Conservation (phyloP, 1,140 invertebrate genomes). For the Brevipalpus yothersi region DNA sequence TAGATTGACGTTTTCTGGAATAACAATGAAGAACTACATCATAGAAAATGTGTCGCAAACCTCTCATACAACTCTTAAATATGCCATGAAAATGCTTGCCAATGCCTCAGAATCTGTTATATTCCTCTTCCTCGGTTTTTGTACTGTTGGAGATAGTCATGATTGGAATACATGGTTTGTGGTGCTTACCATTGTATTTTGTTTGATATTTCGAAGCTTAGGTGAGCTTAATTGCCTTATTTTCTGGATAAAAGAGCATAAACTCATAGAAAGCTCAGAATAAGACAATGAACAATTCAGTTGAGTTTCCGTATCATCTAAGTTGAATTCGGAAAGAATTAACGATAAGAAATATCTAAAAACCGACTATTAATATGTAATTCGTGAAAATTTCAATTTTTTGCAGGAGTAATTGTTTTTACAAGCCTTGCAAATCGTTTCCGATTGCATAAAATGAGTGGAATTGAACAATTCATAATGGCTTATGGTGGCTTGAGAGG, state of each 20-base stretch:
- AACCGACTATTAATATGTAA: no score
- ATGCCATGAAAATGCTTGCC: constrained; percentile 93
- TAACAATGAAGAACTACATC: constrained; percentile 97
- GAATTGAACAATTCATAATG: constrained; percentile 97
- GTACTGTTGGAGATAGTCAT: constrained; percentile 77
- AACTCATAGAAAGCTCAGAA: background rate
- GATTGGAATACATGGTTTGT: constrained; percentile 91
- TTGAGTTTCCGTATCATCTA: no score
- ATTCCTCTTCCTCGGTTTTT: constrained; percentile 95
- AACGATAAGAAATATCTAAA: no score
- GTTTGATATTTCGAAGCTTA: constrained; percentile 68
- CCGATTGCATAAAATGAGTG: constrained; percentile 63
- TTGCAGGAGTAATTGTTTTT: constrained; percentile 58
- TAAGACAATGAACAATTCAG: background rate
- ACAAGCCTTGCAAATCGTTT: constrained; percentile 73
- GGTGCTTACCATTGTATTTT: constrained; percentile 73
- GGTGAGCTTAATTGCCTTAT: constrained; percentile 27
- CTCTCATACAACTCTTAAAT: constrained; percentile 90
- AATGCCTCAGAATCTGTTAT: constrained; percentile 94
- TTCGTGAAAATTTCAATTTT: background rate
- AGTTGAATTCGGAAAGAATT: background rate
- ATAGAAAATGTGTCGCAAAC: constrained; percentile 92
- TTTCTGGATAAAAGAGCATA: background rate
- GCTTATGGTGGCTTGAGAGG: constrained; percentile 89
- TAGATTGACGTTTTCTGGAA: constrained; percentile 91